These are phyloP conservation scores for Parus major DNA, from an alignment of 2,113 vertebrate genomes.

Conservation along the genomic window DNA sequence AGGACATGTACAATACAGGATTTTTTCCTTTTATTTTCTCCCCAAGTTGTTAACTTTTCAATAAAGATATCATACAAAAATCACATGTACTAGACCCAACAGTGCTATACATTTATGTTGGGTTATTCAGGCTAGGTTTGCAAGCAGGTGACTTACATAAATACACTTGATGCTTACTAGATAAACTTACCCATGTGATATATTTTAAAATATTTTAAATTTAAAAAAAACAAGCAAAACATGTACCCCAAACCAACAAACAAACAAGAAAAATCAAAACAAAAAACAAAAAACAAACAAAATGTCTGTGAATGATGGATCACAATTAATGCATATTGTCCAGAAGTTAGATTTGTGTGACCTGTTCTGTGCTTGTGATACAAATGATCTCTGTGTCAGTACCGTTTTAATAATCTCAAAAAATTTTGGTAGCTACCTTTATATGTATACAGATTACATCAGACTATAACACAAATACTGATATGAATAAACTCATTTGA, in stretches of 20 bases:
- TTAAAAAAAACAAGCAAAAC: background rate
- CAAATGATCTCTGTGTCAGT: background rate
- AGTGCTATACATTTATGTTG: background rate
- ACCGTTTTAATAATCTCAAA: background rate
- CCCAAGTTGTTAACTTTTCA: background rate
- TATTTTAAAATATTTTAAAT: background rate
- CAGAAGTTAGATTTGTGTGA: background rate
- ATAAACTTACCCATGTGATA: background rate
- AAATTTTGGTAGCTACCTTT: background rate
- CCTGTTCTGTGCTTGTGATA: background rate
- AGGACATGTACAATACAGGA: fast-evolving
- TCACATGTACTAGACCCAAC: background rate
- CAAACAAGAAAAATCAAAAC: background rate
- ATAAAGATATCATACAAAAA: background rate
- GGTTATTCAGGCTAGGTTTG: background rate
- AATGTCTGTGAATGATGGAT: background rate
- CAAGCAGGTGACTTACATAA: background rate
- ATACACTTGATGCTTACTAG: background rate
- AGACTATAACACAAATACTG: background rate
- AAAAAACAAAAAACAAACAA: background rate
- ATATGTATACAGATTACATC: background rate
- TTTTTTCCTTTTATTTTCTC: background rate
- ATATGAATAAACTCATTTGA: background rate
- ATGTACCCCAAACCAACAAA: no score
- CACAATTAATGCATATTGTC: background rate